Percentiles rank a stretch among this genome's conserved stretches.
Conservation (phyloP, 2,888 invertebrate genomes). For the Drosophila robusta region DNA sequence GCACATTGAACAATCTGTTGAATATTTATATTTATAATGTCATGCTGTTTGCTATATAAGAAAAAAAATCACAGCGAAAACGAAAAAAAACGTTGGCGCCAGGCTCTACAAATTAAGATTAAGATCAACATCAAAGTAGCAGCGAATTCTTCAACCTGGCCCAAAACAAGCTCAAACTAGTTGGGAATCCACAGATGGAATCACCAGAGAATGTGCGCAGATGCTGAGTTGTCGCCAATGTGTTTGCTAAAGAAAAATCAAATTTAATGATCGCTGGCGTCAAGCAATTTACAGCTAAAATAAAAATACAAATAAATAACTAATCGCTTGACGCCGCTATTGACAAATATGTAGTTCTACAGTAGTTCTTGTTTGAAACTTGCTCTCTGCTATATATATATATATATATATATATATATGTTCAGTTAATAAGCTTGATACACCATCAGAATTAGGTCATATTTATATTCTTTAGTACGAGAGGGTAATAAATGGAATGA, state of each 20-base stretch:
- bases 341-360: constrained; percentile 62
- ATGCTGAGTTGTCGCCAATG: constrained; percentile 31
- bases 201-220: constrained; percentile 38
- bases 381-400: too few relatives aligned
- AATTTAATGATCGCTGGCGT: constrained; percentile 70
- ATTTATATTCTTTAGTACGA: too few relatives aligned
- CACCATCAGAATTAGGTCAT: too few relatives aligned
- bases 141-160: constrained; percentile 52
- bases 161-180: constrained; percentile 41
- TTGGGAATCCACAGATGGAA: constrained; percentile 19
- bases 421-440: too few relatives aligned
- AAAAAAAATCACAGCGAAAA: constrained; percentile 10
- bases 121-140: constrained; percentile 70
- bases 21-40: constrained; percentile 61
- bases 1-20: constrained; percentile 41
- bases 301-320: constrained; percentile 68
- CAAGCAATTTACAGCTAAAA: constrained; percentile 72
- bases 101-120: constrained; percentile 72
- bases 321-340: constrained; percentile 34
- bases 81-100: constrained; percentile 66
- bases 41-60: constrained; percentile 40
- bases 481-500: too few relatives aligned
- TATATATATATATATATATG: too few relatives aligned
- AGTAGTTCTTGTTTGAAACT: neutral
- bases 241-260: constrained; percentile 12